Evolutionary conservation across 2,797 vertebrate species (phyloP), one percentile per base, ranked within the genome.

Genomic region (Antennarius maculatus): DNA sequence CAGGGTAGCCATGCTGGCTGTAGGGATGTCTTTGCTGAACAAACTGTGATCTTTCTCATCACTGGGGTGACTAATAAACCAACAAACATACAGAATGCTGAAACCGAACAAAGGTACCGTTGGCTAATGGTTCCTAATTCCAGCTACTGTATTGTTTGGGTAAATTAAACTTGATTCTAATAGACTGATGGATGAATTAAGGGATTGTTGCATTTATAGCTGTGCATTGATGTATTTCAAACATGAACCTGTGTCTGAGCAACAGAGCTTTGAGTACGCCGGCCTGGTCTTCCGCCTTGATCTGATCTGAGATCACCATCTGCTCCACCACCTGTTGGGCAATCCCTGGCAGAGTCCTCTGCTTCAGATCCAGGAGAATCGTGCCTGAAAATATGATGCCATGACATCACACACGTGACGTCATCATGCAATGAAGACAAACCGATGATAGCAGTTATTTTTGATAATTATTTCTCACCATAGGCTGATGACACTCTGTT

Each of bases 281-380:
- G 67, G 93, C 94, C 0, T 95, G 88, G 76, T 98, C 96, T 77
- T 96, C 94, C 0, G 94, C 94, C 43, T 91, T 95, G 82, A 98
- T 96, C 91, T 97, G 96, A 76, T 95, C 95, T 0, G 94, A 96
- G 82, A 96, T 96, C 61, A 98, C 94, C 96, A 98, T 96, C 91
- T 96, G 95, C 69, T 97, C 95, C 65, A 97, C 97, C 65, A 98
- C 95, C 82, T 97, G 96, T 83, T 97, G 95, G 29, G 95, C 93
- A 59, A 98, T 96, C 0, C 95, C 96, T 0, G 95, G 94, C 48
- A 98, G 91, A 0, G 94, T 96, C 85, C 89, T 95, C 86, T 98
- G 96, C 61, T 96, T 94, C 88, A 98, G 89, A 61, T 97, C 96
- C 12, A 98, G 88, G 0, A 98, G 93, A 34, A 98, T 95, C 0